Conservation (phyloP, 2,888 invertebrate species). For the Drosophila affinis region DNA sequence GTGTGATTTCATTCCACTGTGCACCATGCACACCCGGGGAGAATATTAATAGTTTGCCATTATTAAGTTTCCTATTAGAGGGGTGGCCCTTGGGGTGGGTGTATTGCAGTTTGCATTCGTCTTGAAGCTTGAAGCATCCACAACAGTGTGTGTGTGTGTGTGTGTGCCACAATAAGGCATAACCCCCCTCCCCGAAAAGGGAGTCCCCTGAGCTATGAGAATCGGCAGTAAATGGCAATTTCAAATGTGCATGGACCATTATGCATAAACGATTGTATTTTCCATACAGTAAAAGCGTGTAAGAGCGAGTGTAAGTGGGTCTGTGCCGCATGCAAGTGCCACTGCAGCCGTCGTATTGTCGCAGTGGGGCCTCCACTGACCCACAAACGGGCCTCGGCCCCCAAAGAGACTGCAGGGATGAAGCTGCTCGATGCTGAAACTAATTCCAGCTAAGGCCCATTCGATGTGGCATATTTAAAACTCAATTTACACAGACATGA, state of each 20-base stretch:
- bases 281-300: conserved; percentile 9
- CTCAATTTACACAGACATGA: conserved; percentile 26
- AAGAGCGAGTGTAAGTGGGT: conserved; percentile 22
- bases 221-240: conserved; percentile 51
- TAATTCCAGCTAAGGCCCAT: conserved; percentile 57
- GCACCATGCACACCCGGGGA: conserved; percentile 21
- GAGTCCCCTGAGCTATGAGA: too few species aligned
- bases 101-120: conserved; percentile 49
- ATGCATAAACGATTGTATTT: conserved; percentile 33
- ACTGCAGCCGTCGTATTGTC: conserved; percentile 48
- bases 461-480: conserved; percentile 61
- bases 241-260: conserved; percentile 54
- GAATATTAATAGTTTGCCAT: conserved; percentile 34
- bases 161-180: conserved; percentile 42
- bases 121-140: conserved; percentile 35
- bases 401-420: conserved; percentile 39
- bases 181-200: too few species aligned
- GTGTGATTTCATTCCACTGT: conserved; percentile 12
- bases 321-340: conserved; percentile 39
- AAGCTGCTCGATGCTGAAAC: conserved; percentile 31
- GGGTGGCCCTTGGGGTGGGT: conserved; percentile 2
- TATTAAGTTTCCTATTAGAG: conserved; percentile 37
- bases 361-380: conserved; percentile 47
- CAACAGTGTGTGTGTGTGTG: conserved; percentile 23
- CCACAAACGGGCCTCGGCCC: conserved; percentile 27